These are phyloP conservation scores for Knipowitschia caucasica DNA, from an alignment of 2,797 vertebrate genomes.

Conservation along the genomic window DNA sequence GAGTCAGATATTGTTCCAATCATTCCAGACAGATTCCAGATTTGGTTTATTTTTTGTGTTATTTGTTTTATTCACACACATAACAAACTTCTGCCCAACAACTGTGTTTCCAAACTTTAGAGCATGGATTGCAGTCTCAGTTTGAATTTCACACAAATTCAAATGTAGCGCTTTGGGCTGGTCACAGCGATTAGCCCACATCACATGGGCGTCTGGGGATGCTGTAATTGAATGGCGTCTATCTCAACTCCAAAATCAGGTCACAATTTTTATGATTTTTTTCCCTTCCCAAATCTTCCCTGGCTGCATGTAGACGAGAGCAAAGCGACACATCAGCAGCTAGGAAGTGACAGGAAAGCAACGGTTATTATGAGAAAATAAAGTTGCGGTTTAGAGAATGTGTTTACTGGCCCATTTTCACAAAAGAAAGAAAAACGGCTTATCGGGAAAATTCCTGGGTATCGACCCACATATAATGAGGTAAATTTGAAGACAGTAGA, in stretches of 20 bases:
- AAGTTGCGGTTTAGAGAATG: conserved; percentile 4
- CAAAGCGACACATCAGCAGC: conserved; percentile 16
- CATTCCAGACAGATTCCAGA: no score
- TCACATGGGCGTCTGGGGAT: conserved; percentile 22
- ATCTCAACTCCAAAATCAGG: conserved; percentile 25
- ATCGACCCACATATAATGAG: background rate
- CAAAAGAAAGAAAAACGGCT: background rate
- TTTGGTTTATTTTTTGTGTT: background rate
- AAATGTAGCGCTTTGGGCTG: conserved; percentile 10
- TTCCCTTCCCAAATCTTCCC: background rate
- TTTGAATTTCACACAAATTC: conserved; percentile 1
- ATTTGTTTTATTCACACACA: background rate
- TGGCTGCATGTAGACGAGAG: conserved; percentile 7
- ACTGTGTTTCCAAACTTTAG: conserved; percentile 1
- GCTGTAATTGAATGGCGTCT: conserved; percentile 22
- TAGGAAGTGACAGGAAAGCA: conserved; percentile 6
- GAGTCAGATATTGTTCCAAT: no score
- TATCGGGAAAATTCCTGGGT: background rate
- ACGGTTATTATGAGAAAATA: conserved; percentile 6
- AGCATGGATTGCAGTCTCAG: conserved; percentile 1
- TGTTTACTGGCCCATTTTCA: background rate
- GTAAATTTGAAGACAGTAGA: background rate
- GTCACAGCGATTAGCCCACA: conserved; percentile 20
- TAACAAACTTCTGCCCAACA: background rate
- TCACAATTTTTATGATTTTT: conserved; percentile 27